Evolutionary conservation across 2,797 vertebrate genomes (phyloP), one percentile per base, ranked within the genome.

Genomic region (Allobates femoralis): DNA sequence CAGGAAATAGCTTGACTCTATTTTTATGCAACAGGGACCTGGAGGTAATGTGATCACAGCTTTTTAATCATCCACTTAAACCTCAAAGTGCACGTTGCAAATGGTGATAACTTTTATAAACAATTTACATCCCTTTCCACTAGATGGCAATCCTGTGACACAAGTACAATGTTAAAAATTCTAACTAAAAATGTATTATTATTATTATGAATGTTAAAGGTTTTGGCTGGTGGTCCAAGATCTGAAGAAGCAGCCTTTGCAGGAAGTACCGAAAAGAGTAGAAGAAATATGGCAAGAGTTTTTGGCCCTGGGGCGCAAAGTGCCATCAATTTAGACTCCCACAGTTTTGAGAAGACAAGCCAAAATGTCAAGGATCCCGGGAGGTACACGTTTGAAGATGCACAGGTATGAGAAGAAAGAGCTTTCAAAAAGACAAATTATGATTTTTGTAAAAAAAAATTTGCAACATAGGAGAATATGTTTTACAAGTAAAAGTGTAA

Each of bases 211-310:
- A 26, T 50, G 41, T 50, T 86, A 89, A 88, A 97, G 98, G 92
- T 99, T 99, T 95, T 99, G 98, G 98, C 90, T 98, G 92, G 96
- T 97, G 1, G 98, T 99, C 86, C 97, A 99, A 90, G 97, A 97
- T 89, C 94, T 98, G 90, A 99, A 99, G 92, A 96, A 95, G 78
- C 96, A 95, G 81, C 97, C 97, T 7, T 93, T 98, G 30, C 96
- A 96, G 90, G 96, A 98, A 0, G 98, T 99, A 88, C 86, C 96
- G 62, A 92, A 92, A 84, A 93, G 97, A 87, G 96, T 97, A 15
- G 96, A 97, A 90, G 97, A 98, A 93, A 99, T 98, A 91, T 99
- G 98, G 98, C 96, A 97, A 91, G 98, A 99, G 93, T 99, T 98
- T 90, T 93, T 99, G 86, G 97, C 97, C 23, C 98, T 30, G 98